Evolutionary conservation across 2,888 invertebrate genomes (phyloP).

Genomic region (Tachystola acroxantha): DNA sequence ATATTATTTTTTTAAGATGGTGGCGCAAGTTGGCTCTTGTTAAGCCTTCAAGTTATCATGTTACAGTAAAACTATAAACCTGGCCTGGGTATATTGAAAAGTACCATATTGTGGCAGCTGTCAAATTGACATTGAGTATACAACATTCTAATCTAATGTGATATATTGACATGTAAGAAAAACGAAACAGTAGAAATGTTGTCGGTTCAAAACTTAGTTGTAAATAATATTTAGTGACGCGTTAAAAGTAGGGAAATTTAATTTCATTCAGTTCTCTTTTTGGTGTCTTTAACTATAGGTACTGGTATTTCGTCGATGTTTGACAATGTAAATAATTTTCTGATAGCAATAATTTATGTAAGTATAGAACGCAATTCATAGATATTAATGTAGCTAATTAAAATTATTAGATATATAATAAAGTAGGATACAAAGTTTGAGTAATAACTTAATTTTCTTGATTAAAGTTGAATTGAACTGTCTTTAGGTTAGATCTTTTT

Average conservation of each 20-base stretch:
- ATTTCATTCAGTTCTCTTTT: constrained; percentile 47
- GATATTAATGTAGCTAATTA: constrained; percentile 9
- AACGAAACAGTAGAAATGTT: constrained; percentile 44
- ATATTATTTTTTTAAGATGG: too few relatives aligned
- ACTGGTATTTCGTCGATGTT: constrained; percentile 29
- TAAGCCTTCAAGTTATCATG: not conserved
- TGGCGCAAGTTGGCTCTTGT: too few relatives aligned
- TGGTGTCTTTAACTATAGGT: constrained; percentile 47
- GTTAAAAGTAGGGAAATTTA: constrained; percentile 22
- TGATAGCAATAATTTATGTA: constrained; percentile 59
- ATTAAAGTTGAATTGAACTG: not conserved
- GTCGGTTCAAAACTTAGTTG: constrained; percentile 26
- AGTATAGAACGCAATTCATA: constrained; percentile 35
- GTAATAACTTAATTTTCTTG: not conserved
- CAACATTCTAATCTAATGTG: constrained; percentile 74
- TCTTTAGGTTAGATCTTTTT: not conserved
- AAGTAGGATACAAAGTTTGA: not conserved
- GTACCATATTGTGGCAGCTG: constrained; percentile 14
- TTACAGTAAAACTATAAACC: constrained; percentile 13
- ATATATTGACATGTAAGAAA: constrained; percentile 57
- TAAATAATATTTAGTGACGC: constrained; percentile 20
- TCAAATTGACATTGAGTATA: constrained; percentile 41
- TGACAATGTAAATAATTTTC: constrained; percentile 47
- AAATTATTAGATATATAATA: constrained; percentile 3
- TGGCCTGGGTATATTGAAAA: constrained; percentile 9